phyloP scores from a whole-genome alignment of 2,113 vertebrate genomes.

The Caloenas nicobarica region DNA sequence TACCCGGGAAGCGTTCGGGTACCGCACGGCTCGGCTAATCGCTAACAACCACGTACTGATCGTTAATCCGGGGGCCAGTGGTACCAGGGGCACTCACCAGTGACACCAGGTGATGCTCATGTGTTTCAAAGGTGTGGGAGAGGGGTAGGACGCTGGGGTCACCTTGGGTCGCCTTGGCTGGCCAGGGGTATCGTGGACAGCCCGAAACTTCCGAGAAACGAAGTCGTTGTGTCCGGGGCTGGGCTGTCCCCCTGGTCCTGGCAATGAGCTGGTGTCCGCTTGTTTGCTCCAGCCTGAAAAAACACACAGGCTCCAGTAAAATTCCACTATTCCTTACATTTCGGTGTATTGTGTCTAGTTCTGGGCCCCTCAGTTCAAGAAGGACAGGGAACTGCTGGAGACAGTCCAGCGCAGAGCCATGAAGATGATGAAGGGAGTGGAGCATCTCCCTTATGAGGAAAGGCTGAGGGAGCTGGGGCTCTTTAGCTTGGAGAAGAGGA shows the following conservation, averaged over 20 bases:
- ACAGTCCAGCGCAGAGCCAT: too few species aligned
- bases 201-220: background rate
- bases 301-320: background rate
- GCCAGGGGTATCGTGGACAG: background rate
- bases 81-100: too few species aligned
- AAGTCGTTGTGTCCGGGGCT: background rate
- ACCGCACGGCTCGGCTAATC: rapidly evolving
- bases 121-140: background rate
- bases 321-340: background rate
- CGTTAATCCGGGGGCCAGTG: rapidly evolving
- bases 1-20: too few species aligned
- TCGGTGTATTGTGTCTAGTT: background rate
- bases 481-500: too few species aligned
- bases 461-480: too few species aligned
- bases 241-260: background rate
- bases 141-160: too few species aligned
- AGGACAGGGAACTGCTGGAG: too few species aligned
- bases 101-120: background rate
- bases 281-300: background rate
- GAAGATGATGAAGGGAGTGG: too few species aligned
- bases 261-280: rapidly evolving
- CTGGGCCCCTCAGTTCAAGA: too few species aligned
- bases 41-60: rapidly evolving
- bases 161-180: background rate
- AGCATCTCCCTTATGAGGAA: too few species aligned